Conservation (phyloP, 1,140 invertebrate genomes). For the Calephelis virginiensis region DNA sequence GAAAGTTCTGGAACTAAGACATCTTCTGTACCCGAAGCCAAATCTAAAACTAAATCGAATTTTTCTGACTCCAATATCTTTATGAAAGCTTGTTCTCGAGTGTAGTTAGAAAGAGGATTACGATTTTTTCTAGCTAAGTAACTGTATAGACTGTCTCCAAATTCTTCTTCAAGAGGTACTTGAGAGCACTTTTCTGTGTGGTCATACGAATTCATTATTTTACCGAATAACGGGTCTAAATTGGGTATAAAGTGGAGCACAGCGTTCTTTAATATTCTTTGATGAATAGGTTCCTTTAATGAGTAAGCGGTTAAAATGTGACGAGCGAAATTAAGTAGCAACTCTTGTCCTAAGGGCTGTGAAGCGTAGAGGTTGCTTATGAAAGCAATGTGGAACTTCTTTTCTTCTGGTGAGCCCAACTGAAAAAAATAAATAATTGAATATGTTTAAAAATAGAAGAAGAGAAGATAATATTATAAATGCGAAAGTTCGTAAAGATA, state of each 20-base stretch:
- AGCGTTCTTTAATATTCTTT: conserved; percentile 82
- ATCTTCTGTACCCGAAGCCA: conserved; percentile 81
- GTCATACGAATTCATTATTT: conserved; percentile 59
- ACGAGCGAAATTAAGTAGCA: conserved; percentile 88
- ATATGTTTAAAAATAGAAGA: too few relatives aligned
- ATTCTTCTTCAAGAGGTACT: conserved; percentile 70
- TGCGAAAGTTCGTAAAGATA: too few relatives aligned
- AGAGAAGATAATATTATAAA: too few relatives aligned
- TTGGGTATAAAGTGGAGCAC: conserved; percentile 91
- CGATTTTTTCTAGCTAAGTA: conserved; percentile 59
- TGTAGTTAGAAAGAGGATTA: conserved; percentile 56
- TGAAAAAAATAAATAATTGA: conserved; percentile 45
- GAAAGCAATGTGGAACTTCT: conserved; percentile 89
- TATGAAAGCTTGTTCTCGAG: conserved; percentile 80
- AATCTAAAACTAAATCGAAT: conserved; percentile 82
- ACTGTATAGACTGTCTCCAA: conserved; percentile 79
- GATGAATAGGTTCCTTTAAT: conserved; percentile 82
- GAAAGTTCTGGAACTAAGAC: conserved; percentile 76
- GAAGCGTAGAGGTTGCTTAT: conserved; percentile 91
- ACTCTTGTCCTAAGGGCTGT: conserved; percentile 90
- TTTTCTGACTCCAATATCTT: conserved; percentile 76
- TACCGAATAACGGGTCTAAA: conserved; percentile 80
- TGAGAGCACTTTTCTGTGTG: conserved; percentile 70
- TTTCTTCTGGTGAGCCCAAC: conserved; percentile 86
- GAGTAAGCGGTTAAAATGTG: conserved; percentile 87